phyloP scores from a whole-genome alignment of 2,113 vertebrate species.

The Anoura caudifer region DNA sequence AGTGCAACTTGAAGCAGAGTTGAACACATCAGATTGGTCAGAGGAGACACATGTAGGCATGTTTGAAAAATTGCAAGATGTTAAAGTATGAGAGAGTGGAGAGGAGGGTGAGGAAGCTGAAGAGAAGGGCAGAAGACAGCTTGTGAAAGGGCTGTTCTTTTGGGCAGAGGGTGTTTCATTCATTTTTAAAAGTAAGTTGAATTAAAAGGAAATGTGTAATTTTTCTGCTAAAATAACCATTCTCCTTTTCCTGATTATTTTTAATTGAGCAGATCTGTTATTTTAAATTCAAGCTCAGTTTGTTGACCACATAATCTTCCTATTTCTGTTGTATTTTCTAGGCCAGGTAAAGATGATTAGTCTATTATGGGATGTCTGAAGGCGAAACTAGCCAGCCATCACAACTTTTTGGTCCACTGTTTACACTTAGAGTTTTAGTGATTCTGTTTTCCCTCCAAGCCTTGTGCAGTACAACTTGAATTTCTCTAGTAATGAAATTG shows the following conservation, averaged over 20 bases:
- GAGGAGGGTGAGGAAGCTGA: neutral
- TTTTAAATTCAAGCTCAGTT: neutral
- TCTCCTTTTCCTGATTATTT: neutral
- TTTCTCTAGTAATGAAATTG: conserved; percentile 20
- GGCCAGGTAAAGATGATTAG: neutral
- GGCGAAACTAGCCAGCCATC: neutral
- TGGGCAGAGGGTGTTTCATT: neutral
- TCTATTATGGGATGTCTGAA: neutral
- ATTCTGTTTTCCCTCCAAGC: neutral
- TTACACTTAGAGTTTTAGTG: neutral
- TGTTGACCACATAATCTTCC: neutral
- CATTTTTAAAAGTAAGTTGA: neutral
- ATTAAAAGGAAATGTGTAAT: neutral
- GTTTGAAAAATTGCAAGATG: neutral
- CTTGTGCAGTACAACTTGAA: neutral
- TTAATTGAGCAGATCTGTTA: neutral
- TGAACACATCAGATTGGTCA: neutral
- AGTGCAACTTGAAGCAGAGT: neutral
- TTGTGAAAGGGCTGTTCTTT: neutral
- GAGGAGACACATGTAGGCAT: neutral
- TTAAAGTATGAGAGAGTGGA: neutral
- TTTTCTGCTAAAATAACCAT: neutral
- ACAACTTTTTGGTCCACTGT: neutral
- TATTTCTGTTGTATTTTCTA: neutral
- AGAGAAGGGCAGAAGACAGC: neutral